Conservation (phyloP, 1,140 invertebrate species). For the Periplaneta americana region DNA sequence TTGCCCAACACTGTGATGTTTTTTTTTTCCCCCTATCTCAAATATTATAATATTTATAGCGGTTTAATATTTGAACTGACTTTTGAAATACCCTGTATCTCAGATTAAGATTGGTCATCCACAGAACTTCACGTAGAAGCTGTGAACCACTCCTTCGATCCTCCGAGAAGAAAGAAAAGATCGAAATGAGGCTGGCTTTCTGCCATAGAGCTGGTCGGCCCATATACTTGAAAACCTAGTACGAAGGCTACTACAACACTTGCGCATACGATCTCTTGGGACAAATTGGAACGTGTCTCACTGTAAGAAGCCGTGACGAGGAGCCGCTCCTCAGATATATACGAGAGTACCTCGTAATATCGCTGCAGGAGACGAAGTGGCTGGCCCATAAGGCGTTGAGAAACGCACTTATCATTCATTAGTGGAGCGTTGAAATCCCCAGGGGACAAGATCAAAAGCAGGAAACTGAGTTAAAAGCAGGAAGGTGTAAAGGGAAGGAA, state of each 20-base stretch:
- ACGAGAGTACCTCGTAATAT: not conserved
- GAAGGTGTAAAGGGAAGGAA: not conserved
- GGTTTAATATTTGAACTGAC: too few species aligned
- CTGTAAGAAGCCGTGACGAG: too few species aligned
- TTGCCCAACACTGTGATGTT: too few species aligned
- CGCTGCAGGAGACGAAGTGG: not conserved
- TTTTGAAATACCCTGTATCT: too few species aligned
- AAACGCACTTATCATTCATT: not conserved
- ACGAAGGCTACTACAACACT: not conserved
- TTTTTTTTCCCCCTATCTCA: too few species aligned
- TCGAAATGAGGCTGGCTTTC: not conserved
- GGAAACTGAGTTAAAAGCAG: not conserved
- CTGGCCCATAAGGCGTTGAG: not conserved
- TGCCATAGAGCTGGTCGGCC: not conserved
- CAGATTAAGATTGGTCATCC: too few species aligned
- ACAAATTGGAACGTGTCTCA: not conserved
- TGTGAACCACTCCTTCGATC: not conserved
- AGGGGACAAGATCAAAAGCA: not conserved
- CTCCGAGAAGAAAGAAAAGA: not conserved
- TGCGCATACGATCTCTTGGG: not conserved
- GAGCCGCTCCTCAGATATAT: too few species aligned
- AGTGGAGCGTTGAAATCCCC: not conserved
- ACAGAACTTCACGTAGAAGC: not conserved
- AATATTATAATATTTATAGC: too few species aligned
- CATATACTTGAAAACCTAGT: not conserved